A percentile compares a stretch with the other conserved stretches of the same genome.
Evolutionary conservation across 1,140 invertebrate species (phyloP).

Genomic region (Oncopeltus fasciatus): DNA sequence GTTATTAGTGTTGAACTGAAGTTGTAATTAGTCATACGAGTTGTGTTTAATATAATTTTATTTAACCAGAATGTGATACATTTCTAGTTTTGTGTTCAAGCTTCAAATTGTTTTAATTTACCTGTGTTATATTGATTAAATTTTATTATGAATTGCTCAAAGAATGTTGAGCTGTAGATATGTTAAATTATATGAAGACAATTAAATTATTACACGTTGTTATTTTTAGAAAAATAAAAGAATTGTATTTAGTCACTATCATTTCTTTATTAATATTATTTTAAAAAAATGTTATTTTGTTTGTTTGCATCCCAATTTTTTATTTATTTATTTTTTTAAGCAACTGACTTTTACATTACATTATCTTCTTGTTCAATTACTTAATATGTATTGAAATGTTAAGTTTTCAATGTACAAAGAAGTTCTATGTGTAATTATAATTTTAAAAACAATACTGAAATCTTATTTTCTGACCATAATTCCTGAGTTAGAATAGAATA

Average conservation of each 20-base stretch:
- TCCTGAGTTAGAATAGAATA: too few relatives aligned
- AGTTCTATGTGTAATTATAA: too few relatives aligned
- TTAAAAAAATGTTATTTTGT: slow-evolving; percentile 13
- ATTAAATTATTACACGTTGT: slow-evolving; percentile 21
- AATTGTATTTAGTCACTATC: slow-evolving; percentile 19
- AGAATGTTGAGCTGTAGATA: slow-evolving; percentile 20
- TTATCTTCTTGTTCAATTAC: too few relatives aligned
- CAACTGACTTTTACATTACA: too few relatives aligned
- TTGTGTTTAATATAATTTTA: slow-evolving; percentile 23
- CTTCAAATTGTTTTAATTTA: slow-evolving; percentile 22
- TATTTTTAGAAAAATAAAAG: slow-evolving; percentile 12
- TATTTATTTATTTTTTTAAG: too few relatives aligned
- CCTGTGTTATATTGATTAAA: slow-evolving; percentile 21
- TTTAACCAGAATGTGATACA: slow-evolving; percentile 25
- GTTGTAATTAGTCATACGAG: slow-evolving; percentile 21
- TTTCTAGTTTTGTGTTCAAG: slow-evolving; percentile 23
- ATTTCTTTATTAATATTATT: slow-evolving; percentile 11
- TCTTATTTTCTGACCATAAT: too few relatives aligned
- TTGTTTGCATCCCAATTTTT: slow-evolving; percentile 12
- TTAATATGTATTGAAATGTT: too few relatives aligned
- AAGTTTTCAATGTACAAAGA: too few relatives aligned
- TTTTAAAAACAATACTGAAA: too few relatives aligned
- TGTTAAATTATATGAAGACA: slow-evolving; percentile 19
- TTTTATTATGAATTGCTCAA: slow-evolving; percentile 20
- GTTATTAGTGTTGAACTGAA: slow-evolving; percentile 20